A percentile compares a stretch with the other conserved stretches of the same genome.
Conservation (phyloP, 2,888 invertebrate genomes). For the Platycheirus albimanus region DNA sequence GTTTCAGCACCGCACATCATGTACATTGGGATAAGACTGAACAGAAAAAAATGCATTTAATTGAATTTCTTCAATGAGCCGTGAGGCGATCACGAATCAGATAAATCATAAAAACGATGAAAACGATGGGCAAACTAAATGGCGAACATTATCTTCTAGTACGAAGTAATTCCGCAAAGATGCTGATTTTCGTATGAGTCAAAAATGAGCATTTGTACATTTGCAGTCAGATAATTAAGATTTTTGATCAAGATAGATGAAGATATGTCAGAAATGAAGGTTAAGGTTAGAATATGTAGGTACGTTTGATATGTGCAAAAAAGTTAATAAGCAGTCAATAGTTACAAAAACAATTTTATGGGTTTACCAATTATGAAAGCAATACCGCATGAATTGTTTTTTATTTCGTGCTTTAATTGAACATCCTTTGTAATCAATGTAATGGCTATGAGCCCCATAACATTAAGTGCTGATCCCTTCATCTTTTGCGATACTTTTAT, state of each 20-base stretch:
- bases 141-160: background rate
- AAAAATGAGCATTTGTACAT: too few relatives aligned
- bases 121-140: background rate
- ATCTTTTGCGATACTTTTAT: too few relatives aligned
- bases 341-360: too few relatives aligned
- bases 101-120: constrained; percentile 55
- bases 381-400: too few relatives aligned
- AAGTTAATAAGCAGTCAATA: too few relatives aligned
- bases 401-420: too few relatives aligned
- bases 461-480: too few relatives aligned
- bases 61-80: constrained; percentile 65
- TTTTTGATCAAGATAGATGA: constrained; percentile 65
- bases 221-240: constrained; percentile 38
- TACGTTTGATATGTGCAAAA: too few relatives aligned
- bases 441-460: too few relatives aligned
- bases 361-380: too few relatives aligned
- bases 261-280: constrained; percentile 58
- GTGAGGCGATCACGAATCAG: constrained; percentile 66
- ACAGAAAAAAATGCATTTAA: constrained; percentile 49
- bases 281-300: constrained; percentile 60
- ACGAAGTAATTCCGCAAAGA: constrained; percentile 42
- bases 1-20: background rate
- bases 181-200: constrained; percentile 62
- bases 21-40: background rate
- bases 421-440: too few relatives aligned